A percentile compares a stretch with the other conserved stretches of the same genome.
Conservation (phyloP, 2,797 vertebrate genomes). For the Hydrophis major region DNA sequence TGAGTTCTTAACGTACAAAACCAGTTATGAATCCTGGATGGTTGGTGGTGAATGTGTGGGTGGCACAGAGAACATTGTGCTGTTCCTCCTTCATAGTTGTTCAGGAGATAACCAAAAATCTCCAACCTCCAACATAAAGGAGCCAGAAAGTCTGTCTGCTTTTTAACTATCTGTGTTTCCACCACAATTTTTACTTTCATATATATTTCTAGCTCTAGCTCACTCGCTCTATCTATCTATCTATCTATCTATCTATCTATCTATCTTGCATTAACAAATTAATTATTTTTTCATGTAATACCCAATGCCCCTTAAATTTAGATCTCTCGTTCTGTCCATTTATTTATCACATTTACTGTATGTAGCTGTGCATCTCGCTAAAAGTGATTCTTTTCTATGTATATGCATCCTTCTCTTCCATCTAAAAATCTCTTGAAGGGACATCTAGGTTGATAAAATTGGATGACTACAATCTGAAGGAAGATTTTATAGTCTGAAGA, state of each 20-base stretch:
- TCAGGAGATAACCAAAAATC: neutral
- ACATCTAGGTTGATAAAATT: neutral
- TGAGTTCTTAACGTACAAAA: neutral
- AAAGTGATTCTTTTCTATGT: neutral
- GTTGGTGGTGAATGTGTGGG: neutral
- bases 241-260: no score
- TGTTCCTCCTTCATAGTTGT: neutral
- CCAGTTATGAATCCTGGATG: neutral
- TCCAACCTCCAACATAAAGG: neutral
- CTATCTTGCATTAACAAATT: neutral
- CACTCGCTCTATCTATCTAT: no score
- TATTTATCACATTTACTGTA: neutral
- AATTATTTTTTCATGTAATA: neutral
- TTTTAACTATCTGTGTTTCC: neutral
- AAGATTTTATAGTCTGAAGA: neutral
- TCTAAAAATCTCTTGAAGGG: neutral
- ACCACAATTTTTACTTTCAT: neutral
- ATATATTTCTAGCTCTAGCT: no score
- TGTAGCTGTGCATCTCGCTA: neutral
- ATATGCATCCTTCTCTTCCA: neutral
- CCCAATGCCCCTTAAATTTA: neutral
- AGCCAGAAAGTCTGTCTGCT: neutral
- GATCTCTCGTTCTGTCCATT: neutral
- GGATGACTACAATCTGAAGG: neutral
- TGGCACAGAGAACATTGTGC: neutral